Percentiles rank a stretch among this genome's conserved stretches.
Evolutionary conservation across 2,888 invertebrate genomes (phyloP).

Genomic region (Trachelus tabidus): DNA sequence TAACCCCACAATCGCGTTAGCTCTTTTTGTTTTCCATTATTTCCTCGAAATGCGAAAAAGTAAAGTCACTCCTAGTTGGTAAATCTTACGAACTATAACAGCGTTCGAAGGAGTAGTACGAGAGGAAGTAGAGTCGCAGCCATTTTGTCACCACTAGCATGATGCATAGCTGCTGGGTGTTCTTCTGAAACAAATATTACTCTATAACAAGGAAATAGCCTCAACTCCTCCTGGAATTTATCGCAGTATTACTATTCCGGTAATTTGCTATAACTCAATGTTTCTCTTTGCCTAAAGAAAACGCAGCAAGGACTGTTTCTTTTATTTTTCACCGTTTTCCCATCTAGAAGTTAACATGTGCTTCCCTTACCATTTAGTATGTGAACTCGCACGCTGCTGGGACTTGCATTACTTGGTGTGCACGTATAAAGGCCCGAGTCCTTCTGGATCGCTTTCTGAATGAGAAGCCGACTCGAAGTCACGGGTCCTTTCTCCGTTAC

Average conservation of each 20-base stretch:
- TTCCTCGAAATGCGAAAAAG: too few species aligned
- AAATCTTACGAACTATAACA: slow-evolving; percentile 36
- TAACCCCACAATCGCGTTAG: too few species aligned
- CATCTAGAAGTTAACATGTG: slow-evolving; percentile 10
- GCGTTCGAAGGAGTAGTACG: slow-evolving; percentile 46
- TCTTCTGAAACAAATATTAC: slow-evolving; percentile 74
- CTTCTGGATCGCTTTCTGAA: slow-evolving; percentile 82
- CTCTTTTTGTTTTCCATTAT: too few species aligned
- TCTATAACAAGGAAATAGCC: slow-evolving; percentile 12
- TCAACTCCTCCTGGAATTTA: too few species aligned
- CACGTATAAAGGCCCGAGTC: slow-evolving; percentile 89
- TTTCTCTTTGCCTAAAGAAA: background rate
- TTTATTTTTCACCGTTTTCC: background rate
- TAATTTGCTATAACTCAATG: too few species aligned
- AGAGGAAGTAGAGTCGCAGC: slow-evolving; percentile 48
- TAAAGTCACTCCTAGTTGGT: too few species aligned
- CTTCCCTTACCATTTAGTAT: slow-evolving; percentile 82
- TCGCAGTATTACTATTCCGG: too few species aligned
- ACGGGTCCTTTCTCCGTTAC: slow-evolving; percentile 88
- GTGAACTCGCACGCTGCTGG: slow-evolving; percentile 83
- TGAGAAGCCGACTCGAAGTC: slow-evolving; percentile 84
- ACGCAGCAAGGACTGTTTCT: slow-evolving; percentile 12
- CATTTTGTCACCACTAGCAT: slow-evolving; percentile 68
- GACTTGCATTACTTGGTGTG: slow-evolving; percentile 84
- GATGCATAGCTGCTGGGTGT: slow-evolving; percentile 89